Base-by-base conservation (phyloP, 2,797 vertebrate species). In the Meda fulgida region DNA sequence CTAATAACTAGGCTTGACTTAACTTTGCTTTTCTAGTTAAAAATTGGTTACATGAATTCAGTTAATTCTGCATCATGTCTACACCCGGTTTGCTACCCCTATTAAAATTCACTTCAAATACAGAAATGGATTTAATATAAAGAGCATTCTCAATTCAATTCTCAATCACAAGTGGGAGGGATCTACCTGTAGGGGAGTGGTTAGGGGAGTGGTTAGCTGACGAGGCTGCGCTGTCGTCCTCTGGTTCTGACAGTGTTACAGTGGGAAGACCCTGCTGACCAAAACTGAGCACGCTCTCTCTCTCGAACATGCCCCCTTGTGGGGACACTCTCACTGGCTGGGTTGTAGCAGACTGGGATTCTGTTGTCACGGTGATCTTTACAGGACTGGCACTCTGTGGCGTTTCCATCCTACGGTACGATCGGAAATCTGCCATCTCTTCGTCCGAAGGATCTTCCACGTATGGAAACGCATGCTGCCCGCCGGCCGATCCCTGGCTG, bases 181-280 rank as follows among this genome's bases (percentile, higher is more conserved):
- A 77, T 58, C 73, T 96, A 93, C 96, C 96, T 90, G 96, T 97
- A 84, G 97, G 98, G 0, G 98, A 98, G 82, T 97, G 96, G 0
- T 97, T 97, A 85, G 97, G 98, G 0, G 98, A 98, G 79, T 97
- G 96, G 0, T 96, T 98, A 85, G 92, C 94, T 70, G 97, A 94
- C 13, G 97, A 99, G 0, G 96, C 96, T 0, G 97, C 97, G 89
- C 98, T 99, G 86, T 99, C 97, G n/a, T 99, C 98, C 92, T 99
- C 98, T 0, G 98, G 98, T 92, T 99, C 98, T 0, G 98, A 99
- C 65, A 99, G 96, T 0, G 94, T 99, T 89, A 99, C 97, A 0
- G 92, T 98, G 7, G 98, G 98, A 77, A 99, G 97, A n/a, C 95
- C 96, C 88, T 98, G 97, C 4, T 92, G 93, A 83, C 96, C 96